Base-by-base conservation (phyloP, 2,797 vertebrate species). In the Lepidocolaptes lacrymiger region DNA sequence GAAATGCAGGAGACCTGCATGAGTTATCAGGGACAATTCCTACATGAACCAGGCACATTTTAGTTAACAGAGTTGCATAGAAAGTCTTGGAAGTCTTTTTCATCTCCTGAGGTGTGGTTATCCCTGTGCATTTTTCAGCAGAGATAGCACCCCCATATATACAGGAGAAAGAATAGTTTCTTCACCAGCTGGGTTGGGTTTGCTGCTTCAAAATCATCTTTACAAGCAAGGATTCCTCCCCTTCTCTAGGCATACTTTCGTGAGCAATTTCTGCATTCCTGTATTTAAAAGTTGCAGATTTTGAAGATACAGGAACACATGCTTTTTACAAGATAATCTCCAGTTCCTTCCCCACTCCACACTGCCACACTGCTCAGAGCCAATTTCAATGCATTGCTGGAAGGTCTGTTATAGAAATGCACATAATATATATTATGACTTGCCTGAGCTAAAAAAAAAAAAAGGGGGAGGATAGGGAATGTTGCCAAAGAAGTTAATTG, bases 231-330 rank as follows among this genome's bases (percentile, higher is more conserved):
- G 56, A 67, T 74, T 63, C 34, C 32, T 85, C 41, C n/a, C 14
- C 28, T 63, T 58, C 71, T 77, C 59, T 52, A 56, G 48, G 39
- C 69, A 12, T 71, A 34, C 41, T 85, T 94, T 75, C n/a, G 36
- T 27, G 4, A 69, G 66, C 23, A 82, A 46, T 83, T 95, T 94
- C 81, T 93, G 58, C 81, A 85, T 85, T 94, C 55, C 80, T 93
- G 51, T 85, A 91, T 95, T 91, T 91, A 88, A 91, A 88, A 95
- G 46, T 8, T 77, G 54, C 66, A 83, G 54, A 75, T 83, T 85
- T 74, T 64, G 51, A 88, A 92, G 61, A 94, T 54, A 85, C 0
- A 7, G 41, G 58, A 91, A 88, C 84, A 80, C 41, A 59, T 79
- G 64, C 24, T 94, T 26, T 89, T 75, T 80, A 72, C 37, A 83